Percentiles rank a stretch among this genome's conserved stretches.
phyloP scores from a whole-genome alignment of 92 coral and sea anemone genomes.

The Epizoanthus ramosus region DNA sequence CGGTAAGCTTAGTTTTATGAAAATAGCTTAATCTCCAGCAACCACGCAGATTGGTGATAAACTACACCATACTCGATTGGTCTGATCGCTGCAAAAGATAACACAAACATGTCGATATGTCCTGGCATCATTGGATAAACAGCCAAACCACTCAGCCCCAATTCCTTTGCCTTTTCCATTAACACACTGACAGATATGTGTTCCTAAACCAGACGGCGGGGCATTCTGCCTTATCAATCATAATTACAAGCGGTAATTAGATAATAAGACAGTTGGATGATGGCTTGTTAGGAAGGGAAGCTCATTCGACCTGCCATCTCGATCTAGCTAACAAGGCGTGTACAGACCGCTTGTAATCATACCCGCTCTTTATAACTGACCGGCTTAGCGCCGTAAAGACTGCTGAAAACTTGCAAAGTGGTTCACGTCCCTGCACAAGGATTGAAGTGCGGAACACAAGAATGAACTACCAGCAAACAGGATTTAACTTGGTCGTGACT shows the following conservation, averaged over 20 bases:
- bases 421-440: background rate
- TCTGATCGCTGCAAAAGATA: slow-evolving; percentile 26
- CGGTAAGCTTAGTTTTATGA: slow-evolving; percentile 23
- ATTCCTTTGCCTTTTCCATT: slow-evolving; percentile 20
- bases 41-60: slow-evolving; percentile 42
- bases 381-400: slow-evolving; percentile 30
- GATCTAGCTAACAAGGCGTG: slow-evolving; percentile 43
- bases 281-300: slow-evolving; percentile 86
- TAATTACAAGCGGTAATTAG: slow-evolving; percentile 69
- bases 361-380: slow-evolving; percentile 14
- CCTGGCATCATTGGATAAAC: slow-evolving; percentile 35
- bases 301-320: slow-evolving; percentile 52
- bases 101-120: slow-evolving; percentile 22
- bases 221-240: slow-evolving; percentile 48
- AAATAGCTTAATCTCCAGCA: slow-evolving; percentile 50
- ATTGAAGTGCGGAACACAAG: background rate
- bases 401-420: background rate
- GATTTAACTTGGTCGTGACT: slow-evolving; percentile 23
- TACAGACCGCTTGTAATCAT: slow-evolving; percentile 21
- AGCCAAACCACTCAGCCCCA: slow-evolving; percentile 17
- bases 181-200: slow-evolving; percentile 42
- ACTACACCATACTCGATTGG: slow-evolving; percentile 37
- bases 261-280: slow-evolving; percentile 92
- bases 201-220: slow-evolving; percentile 37
- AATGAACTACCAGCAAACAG: slow-evolving; percentile 20